Percentiles rank a stretch among this genome's conserved stretches.
These are phyloP conservation scores for Vollenhovia emeryi DNA, from an alignment of 1,140 invertebrate genomes.

Conservation along the genomic window DNA sequence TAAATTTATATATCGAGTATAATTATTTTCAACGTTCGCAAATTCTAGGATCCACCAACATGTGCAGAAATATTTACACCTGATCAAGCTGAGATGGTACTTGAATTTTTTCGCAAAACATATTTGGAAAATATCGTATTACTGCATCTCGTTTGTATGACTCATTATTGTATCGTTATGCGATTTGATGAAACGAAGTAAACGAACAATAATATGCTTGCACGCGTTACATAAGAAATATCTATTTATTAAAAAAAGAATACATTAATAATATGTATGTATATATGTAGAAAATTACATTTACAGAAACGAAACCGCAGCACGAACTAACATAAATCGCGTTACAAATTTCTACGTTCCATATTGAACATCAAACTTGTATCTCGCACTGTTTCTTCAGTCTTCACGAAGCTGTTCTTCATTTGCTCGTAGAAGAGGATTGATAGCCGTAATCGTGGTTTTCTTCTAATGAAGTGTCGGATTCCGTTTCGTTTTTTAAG, in stretches of 20 bases:
- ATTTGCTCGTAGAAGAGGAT: slow-evolving; percentile 79
- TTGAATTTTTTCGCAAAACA: slow-evolving; percentile 73
- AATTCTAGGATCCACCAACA: slow-evolving; percentile 74
- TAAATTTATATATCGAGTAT: neutral
- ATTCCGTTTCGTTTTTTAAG: slow-evolving; percentile 49
- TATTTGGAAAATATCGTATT: slow-evolving; percentile 76
- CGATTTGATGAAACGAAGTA: neutral
- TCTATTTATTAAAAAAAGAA: slow-evolving; percentile 30
- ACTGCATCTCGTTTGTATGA: slow-evolving; percentile 69
- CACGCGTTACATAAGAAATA: slow-evolving; percentile 1
- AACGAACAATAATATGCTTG: neutral
- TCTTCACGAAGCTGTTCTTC: slow-evolving; percentile 4
- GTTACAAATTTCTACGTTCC: slow-evolving; percentile 28
- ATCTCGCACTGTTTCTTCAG: slow-evolving; percentile 7
- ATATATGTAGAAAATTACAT: slow-evolving; percentile 38
- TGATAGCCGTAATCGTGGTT: slow-evolving; percentile 77
- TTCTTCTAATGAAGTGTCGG: slow-evolving; percentile 67
- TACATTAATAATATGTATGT: slow-evolving; percentile 20
- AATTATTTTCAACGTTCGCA: neutral
- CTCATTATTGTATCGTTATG: slow-evolving; percentile 68
- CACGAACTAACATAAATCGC: slow-evolving; percentile 17
- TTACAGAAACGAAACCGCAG: neutral
- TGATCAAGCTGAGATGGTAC: slow-evolving; percentile 67
- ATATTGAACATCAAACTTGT: neutral
- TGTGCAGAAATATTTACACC: slow-evolving; percentile 74